phyloP scores from a whole-genome alignment of 2,888 invertebrate genomes.

The Brassicogethes aeneus region DNA sequence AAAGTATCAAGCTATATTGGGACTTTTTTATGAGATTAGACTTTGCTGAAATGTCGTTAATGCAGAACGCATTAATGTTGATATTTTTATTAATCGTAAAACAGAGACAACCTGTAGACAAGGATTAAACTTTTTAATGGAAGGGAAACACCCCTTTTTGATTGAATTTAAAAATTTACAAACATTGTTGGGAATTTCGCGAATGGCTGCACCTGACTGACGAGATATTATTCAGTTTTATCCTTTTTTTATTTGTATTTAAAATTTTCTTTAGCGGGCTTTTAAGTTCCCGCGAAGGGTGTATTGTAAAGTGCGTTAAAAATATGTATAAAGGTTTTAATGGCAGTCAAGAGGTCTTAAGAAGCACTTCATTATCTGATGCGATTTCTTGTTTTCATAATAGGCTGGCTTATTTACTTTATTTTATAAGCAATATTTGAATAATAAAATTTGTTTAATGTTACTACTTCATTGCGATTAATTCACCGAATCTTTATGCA shows the following conservation, averaged over 20 bases:
- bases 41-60: no score
- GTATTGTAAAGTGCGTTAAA: neutral
- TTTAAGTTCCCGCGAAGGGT: neutral
- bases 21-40: no score
- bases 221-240: slow-evolving; percentile 1
- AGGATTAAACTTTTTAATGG: neutral
- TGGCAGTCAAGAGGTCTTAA: neutral
- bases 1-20: no score
- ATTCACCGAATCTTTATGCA: no score
- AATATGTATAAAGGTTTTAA: neutral
- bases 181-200: neutral
- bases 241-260: neutral
- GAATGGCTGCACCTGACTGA: neutral
- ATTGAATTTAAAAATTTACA: neutral
- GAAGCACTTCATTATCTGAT: slow-evolving; percentile 1
- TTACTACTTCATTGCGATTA: no score
- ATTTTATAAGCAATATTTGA: no score
- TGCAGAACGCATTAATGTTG: neutral
- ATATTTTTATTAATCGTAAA: neutral
- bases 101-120: neutral
- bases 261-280: neutral
- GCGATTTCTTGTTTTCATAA: neutral
- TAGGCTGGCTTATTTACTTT: neutral
- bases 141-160: neutral
- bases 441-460: no score